A percentile compares a stretch with the other conserved stretches of the same genome.
Conservation (phyloP, 2,113 vertebrate genomes). For the Clinocottus analis region DNA sequence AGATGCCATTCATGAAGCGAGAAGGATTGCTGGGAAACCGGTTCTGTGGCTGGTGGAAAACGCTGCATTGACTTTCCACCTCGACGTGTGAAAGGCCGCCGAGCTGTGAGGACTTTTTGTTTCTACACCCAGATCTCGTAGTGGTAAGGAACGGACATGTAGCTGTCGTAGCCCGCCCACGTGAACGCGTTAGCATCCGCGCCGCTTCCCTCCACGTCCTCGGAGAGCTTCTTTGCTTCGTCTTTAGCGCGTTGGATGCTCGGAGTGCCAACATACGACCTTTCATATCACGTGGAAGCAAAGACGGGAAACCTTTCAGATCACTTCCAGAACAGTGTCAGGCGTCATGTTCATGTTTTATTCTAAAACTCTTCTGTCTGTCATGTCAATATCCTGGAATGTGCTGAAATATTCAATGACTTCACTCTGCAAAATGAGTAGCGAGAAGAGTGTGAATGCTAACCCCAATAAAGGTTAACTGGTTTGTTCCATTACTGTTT, state of each 20-base stretch:
- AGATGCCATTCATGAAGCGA: background rate
- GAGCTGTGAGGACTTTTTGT: background rate
- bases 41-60: too few species aligned
- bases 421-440: background rate
- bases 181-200: background rate
- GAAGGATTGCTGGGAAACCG: background rate
- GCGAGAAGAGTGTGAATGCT: background rate
- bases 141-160: slow-evolving; percentile 35
- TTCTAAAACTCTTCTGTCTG: background rate
- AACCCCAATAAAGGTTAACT: background rate
- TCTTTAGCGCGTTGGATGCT: rapidly evolving
- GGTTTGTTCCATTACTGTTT: background rate
- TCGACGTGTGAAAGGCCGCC: too few species aligned
- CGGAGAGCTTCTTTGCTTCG: slow-evolving; percentile 24
- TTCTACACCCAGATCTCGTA: slow-evolving; percentile 75
- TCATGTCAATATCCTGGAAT: background rate
- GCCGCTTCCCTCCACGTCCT: slow-evolving; percentile 32
- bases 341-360: background rate
- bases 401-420: background rate
- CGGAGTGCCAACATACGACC: slow-evolving; percentile 17
- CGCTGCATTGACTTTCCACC: too few species aligned
- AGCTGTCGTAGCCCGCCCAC: slow-evolving; percentile 64
- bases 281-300: slow-evolving; percentile 20
- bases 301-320: background rate
- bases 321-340: background rate